These are phyloP conservation scores for Lanistes nyassanus DNA, from an alignment of 1,140 invertebrate genomes.

Conservation along the genomic window DNA sequence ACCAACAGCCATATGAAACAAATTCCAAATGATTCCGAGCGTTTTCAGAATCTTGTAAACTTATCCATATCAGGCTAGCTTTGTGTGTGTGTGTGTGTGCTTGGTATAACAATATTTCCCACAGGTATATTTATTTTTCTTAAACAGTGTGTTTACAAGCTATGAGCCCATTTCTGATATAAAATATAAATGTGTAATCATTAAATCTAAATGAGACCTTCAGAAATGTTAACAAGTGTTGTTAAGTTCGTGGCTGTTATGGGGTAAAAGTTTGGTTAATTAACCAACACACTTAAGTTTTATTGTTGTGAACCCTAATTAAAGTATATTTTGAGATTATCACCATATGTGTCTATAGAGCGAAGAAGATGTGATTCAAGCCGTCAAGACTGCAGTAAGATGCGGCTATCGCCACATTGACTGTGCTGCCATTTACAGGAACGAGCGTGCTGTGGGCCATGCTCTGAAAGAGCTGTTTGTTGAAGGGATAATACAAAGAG, in stretches of 20 bases:
- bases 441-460: conserved; percentile 85
- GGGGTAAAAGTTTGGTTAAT: background rate
- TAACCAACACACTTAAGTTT: background rate
- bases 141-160: too few species aligned
- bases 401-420: conserved; percentile 91
- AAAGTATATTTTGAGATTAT: background rate
- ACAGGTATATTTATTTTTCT: too few species aligned
- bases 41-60: too few species aligned
- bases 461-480: conserved; percentile 79
- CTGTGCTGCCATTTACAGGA: conserved; percentile 85
- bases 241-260: background rate
- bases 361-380: conserved; percentile 74
- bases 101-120: too few species aligned
- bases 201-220: background rate
- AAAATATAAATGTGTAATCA: too few species aligned
- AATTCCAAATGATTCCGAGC: too few species aligned
- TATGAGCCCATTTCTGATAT: too few species aligned
- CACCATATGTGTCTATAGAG: conserved; percentile 34
- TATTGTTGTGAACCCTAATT: background rate
- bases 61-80: too few species aligned
- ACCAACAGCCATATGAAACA: too few species aligned
- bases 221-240: background rate
- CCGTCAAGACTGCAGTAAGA: conserved; percentile 83
- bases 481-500: conserved; percentile 76
- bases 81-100: too few species aligned